Conservation (phyloP, 2,797 vertebrate genomes). For the Erithacus rubecula region DNA sequence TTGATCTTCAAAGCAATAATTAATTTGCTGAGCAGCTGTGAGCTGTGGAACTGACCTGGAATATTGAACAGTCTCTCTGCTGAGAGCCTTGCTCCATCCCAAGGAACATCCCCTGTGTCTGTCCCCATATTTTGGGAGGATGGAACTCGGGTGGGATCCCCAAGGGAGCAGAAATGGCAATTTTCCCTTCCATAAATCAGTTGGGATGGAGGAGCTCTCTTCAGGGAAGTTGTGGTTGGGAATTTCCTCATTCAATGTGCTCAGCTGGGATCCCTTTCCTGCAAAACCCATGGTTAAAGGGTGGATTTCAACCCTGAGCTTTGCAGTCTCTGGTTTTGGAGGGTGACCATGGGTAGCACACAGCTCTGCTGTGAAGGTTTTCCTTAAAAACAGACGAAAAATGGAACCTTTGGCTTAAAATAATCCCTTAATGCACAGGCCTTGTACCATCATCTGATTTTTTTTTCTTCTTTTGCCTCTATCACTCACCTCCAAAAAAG, state of each 20-base stretch:
- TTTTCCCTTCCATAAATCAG: background rate
- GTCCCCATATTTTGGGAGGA: background rate
- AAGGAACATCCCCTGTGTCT: background rate
- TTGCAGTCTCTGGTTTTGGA: background rate
- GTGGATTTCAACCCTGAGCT: background rate
- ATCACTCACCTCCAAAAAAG: background rate
- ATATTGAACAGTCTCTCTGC: background rate
- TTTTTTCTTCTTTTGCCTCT: too few relatives aligned
- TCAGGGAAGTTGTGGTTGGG: background rate
- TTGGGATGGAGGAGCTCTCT: background rate
- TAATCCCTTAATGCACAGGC: background rate
- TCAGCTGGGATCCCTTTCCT: background rate
- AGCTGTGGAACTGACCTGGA: background rate
- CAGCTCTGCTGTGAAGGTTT: background rate
- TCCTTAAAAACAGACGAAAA: background rate
- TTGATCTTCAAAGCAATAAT: background rate
- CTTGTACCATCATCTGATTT: background rate
- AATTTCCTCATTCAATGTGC: background rate
- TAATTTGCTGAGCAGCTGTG: background rate
- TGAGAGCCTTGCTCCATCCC: background rate
- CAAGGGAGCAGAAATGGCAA: background rate
- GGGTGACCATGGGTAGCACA: background rate
- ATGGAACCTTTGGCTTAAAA: background rate
- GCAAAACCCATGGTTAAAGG: background rate
- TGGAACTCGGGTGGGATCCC: background rate